Percentiles rank a stretch among this genome's conserved stretches.
These are phyloP conservation scores for human (Homo sapiens) DNA, from an alignment of 2,113 vertebrate species.

Conservation along the genomic window DNA sequence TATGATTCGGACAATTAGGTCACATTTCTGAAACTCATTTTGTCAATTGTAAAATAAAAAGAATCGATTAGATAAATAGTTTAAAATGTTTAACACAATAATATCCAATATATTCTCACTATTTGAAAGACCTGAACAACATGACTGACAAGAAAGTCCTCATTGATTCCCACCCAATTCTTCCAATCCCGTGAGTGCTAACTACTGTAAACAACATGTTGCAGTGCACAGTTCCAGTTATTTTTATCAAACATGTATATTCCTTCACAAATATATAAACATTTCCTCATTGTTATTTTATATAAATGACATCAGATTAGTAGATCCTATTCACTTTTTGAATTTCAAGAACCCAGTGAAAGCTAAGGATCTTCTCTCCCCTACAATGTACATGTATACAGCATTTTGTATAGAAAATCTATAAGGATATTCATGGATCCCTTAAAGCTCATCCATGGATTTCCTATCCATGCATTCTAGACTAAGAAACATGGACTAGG, in stretches of 20 bases:
- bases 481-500: not conserved
- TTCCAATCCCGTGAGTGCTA: fast-evolving
- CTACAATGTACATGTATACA: not conserved
- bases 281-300: not conserved
- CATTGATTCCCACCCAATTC: no score
- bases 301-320: not conserved
- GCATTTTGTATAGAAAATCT: not conserved
- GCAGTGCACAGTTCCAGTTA: not conserved
- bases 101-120: not conserved
- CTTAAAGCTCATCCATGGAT: not conserved
- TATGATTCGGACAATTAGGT: not conserved
- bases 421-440: not conserved
- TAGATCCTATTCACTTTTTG: not conserved
- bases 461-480: not conserved
- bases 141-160: not conserved
- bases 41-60: not conserved
- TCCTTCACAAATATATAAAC: not conserved
- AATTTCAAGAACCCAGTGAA: not conserved
- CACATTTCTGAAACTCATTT: not conserved
- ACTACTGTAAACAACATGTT: not conserved
- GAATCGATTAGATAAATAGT: not conserved
- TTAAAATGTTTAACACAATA: not conserved
- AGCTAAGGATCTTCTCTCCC: not conserved
- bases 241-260: not conserved
- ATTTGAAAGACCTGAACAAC: not conserved